Evolutionary conservation across 2,888 invertebrate genomes (phyloP), one percentile per base, ranked within the genome.

Genomic region (Drosophila nigritarsus): DNA sequence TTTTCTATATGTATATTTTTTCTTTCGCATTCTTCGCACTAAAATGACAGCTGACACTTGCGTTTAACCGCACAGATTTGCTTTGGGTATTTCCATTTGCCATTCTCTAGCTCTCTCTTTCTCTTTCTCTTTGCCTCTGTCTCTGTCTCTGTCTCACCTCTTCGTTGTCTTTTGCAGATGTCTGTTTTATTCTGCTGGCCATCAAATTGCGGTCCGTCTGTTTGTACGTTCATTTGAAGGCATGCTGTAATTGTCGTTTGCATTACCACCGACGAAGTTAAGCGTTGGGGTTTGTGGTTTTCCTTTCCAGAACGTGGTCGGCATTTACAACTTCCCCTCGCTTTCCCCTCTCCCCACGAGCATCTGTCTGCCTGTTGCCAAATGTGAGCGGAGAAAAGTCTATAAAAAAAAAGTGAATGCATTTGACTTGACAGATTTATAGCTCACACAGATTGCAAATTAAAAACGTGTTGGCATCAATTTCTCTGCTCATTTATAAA

Each of bases 11-110:
- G 11, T 20, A 15, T 11, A 18, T 24, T 65, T 63, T 70, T 58
- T 55, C 63, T 50, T 54, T 70, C 67, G 51, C 71, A 70, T 65
- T 65, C 59, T 42, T 64, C 77, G 75, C 83, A 74, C 83, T 77
- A 78, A 89, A 89, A 87, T 87, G 88, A 87, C 88, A 89, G 87
- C 87, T 89, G 88, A 88, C 88, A 88, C 88, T 88, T 88, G 88
- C 75, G 87, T 84, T 85, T 83, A 87, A 88, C 88, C 88, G 84
- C 87, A 86, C 80, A 87, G 88, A 89, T 87, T 88, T 88, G 87
- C 87, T 80, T 73, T 81, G 73, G 67, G 51, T 61, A 66, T 65
- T 54, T 38, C 66, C 58, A 66, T 60, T 63, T 40, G 45, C 56
- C 38, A 45, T n/a, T n/a, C 51, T 36, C 30, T 24, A 24, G 24